Evolutionary conservation across 1,140 invertebrate species (phyloP), one percentile per base, ranked within the genome.

Genomic region (Aphelenchoides avenae): DNA sequence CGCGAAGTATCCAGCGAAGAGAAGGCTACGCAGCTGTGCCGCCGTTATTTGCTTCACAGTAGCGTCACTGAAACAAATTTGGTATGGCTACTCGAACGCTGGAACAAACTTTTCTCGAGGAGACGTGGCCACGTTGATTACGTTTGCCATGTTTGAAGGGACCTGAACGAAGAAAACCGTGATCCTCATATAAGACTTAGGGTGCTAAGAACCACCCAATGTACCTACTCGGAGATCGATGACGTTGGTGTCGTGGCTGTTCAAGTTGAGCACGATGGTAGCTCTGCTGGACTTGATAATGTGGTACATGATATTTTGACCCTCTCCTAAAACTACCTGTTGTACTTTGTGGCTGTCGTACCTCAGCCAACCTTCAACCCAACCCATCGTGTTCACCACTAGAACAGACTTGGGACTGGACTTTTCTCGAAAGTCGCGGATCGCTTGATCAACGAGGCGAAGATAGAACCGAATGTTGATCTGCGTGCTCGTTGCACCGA

Each of bases 311-410:
- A 60, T 29, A 24, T 60, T 46, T 29, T 63, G 37, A 31, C 57
- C 57, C 3, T 30, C 34, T 26, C 40, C 57, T 60, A 3, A 3
- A n/a, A 30, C n/a, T 36, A 40, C 31, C 24, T 51, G 62, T 36
- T 9, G 22, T 20, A 47, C 24, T 52, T n/a, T 22, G 18, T 11
- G 33, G 62, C 24, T n/a, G 3, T 41, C 9, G n/a, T 42, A 2
- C 27, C 27, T 9, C 6, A 9, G 29, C n/a, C 11, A 63, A 60
- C 57, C 57, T 60, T 64, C 53, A 51, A 60, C 47, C 57, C 57
- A 60, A 1, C 57, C 57, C 6, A 59, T n/a, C 24, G 57, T 47
- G 30, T 60, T 60, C 29, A 60, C 58, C 15, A 60, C 29, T 5
- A 60, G 40, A n/a, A 60, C 36, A 29, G 40, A 64, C 15, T 64